Evolutionary conservation across 2,113 vertebrate genomes (phyloP).

Genomic region (Aegotheles bennettii): DNA sequence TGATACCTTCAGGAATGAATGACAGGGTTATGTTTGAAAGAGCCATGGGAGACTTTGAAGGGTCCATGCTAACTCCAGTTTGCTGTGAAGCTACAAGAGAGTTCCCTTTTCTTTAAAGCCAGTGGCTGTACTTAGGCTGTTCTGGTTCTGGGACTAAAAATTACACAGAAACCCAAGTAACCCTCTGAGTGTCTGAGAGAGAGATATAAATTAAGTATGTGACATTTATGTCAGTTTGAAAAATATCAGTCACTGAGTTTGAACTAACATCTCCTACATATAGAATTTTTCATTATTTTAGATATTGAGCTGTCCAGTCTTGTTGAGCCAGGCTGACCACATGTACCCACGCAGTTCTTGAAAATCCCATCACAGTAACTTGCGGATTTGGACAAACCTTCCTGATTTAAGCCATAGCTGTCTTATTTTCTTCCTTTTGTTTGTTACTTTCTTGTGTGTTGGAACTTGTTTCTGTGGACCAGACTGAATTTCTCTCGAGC

Average conservation of each 20-base stretch:
- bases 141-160: not conserved
- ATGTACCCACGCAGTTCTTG: not conserved
- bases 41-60: not conserved
- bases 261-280: not conserved
- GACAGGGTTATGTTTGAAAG: not conserved
- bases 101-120: not conserved
- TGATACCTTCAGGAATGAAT: not conserved
- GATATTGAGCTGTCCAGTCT: not conserved
- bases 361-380: not conserved
- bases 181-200: not conserved
- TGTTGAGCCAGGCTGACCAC: not conserved
- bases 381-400: not conserved
- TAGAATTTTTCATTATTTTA: not conserved
- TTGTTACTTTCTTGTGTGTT: not conserved
- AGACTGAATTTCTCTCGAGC: not conserved
- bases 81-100: not conserved
- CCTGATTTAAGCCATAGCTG: not conserved
- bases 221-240: not conserved
- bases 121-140: not conserved
- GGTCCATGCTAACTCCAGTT: not conserved
- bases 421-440: not conserved
- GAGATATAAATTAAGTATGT: not conserved
- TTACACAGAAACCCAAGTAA: not conserved
- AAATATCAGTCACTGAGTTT: not conserved
- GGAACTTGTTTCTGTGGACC: not conserved